phyloP scores from a whole-genome alignment of 2,797 vertebrate species.

The Hypotaenidia okinawae region DNA sequence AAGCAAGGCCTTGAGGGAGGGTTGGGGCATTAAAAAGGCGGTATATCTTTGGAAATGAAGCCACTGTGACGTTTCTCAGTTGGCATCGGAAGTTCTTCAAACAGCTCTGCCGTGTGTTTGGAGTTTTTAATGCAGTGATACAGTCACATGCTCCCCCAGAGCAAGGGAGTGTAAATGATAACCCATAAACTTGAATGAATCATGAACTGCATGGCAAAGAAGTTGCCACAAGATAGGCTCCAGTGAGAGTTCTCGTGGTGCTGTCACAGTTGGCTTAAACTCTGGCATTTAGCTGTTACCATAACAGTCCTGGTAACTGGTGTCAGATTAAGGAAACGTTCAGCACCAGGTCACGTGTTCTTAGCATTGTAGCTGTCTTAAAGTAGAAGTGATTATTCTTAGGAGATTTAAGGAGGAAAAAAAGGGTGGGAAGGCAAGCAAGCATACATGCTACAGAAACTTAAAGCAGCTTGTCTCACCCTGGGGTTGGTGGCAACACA shows the following conservation, averaged over 20 bases:
- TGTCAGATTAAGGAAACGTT: not conserved
- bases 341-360: not conserved
- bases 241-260: not conserved
- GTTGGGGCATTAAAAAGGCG: not conserved
- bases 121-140: not conserved
- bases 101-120: accelerated
- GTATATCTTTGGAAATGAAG: not conserved
- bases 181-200: not conserved
- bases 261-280: not conserved
- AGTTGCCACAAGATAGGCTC: not conserved
- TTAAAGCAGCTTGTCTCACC: not conserved
- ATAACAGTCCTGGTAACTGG: not conserved
- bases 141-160: not conserved
- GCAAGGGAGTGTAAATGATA: not conserved
- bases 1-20: not conserved
- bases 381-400: not conserved
- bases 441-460: not conserved
- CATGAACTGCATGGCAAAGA: not conserved
- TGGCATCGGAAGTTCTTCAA: not conserved
- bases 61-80: accelerated
- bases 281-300: not conserved
- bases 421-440: not conserved
- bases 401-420: not conserved
- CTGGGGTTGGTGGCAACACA: not conserved
- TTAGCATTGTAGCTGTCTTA: not conserved